Evolutionary conservation across 1,140 invertebrate species (phyloP), one percentile per base, ranked within the genome.

Genomic region (Aphaenogaster ashmeadi): DNA sequence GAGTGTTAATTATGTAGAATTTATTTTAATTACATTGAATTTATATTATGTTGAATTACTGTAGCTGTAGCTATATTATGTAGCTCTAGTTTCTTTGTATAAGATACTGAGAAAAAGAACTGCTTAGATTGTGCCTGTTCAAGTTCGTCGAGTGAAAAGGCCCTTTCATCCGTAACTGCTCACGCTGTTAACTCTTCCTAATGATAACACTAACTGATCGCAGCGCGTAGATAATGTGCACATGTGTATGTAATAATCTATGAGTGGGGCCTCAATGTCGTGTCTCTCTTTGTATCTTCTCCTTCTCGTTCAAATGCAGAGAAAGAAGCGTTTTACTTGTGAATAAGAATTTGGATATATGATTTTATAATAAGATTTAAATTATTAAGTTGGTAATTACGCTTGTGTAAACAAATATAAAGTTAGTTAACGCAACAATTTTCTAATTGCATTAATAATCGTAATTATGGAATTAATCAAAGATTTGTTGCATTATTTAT

Each of bases 91-190:
- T 38, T 58, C 3, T 58, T 75, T 13, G 6, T 47, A 71, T 47
- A 71, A 71, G 47, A 21, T 7, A 44, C 21, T 21, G 41, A 47
- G 18, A 71, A 71, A 47, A 27, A 71, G 41, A 71, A 71, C 5
- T 47, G 6, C n/a, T 18, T 71, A 27, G 41, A 47, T 74, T 27
- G 9, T 74, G 33, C 18, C 18, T 36, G 21, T 18, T 18, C 1
- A 33, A 72, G 66, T 13, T 67, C 21, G 18, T 71, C 41, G 9
- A 71, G 6, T 71, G 41, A 71, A 47, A 47, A 13, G 66, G 2
- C n/a, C n/a, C 62, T 41, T 66, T 66, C 36, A 64, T 38, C 60
- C 60, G 1, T 60, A 58, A 62, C 58, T 62, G 58, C 8, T 66
- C 62, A 5, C 36, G 36, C 62, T 38, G 36, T 7, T 64, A 64